Evolutionary conservation across 2,888 invertebrate species (phyloP), one percentile per base, ranked within the genome.

Genomic region (Hemicrepidius hirtus): DNA sequence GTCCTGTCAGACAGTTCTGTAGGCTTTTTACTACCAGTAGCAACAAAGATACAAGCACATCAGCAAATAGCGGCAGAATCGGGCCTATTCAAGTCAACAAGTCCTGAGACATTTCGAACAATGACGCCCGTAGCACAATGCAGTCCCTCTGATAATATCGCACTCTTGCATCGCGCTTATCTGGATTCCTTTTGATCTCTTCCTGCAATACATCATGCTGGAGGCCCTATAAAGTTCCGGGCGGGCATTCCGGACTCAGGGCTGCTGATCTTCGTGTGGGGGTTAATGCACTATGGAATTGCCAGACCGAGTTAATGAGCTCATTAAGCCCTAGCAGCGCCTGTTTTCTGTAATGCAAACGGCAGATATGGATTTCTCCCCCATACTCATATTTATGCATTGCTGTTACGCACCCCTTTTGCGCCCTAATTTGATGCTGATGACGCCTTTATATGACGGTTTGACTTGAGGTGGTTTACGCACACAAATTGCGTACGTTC

Each of bases 271-370:
- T 62, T 67, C 60, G 53, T 67, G 67, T 40, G 49, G 50, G 53
- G 69, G 74, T 68, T 74, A 71, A 71, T 59, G 74, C 63, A 68
- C 50, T 57, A 63, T 65, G 60, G 53, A 71, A 68, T 63, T 63
- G 66, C 63, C 63, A 71, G 62, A 74, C 66, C 71, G 67, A 71
- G 57, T 64, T 71, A 74, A 71, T 71, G 74, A 71, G 74, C 74
- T 74, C 71, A 68, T 74, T 74, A 74, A 62, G 64, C 60, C 65
- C 49, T 62, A 50, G 63, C 44, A 44, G 55, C 49, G 63, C 59
- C 65, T 68, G 68, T 69, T 73, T 73, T 73, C 57, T 73, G 59
- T 65, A 60, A 63, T 63, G 59, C 66, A 60, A 55, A 62, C 55
- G 71, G 62, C 53, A 53, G 68, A 62, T 71, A 67, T 63, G 63